A percentile compares a stretch with the other conserved stretches of the same genome.
These are phyloP conservation scores for Aselliscus stoliczkanus DNA, from an alignment of 2,797 vertebrate genomes.

Conservation along the genomic window DNA sequence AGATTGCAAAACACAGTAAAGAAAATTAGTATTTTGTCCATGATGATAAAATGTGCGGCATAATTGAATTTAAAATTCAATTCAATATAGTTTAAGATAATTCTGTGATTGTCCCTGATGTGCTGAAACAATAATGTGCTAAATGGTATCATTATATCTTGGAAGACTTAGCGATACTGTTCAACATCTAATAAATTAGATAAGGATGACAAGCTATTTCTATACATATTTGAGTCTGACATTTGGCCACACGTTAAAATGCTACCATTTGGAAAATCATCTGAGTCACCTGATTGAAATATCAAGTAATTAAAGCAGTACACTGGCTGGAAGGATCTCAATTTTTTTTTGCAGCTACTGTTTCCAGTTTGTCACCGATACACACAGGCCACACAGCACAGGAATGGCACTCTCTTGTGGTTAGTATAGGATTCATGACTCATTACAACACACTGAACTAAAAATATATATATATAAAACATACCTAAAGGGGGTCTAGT, in stretches of 20 bases:
- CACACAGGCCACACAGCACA: background rate
- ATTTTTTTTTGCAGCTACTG: background rate
- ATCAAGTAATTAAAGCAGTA: background rate
- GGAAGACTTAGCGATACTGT: background rate
- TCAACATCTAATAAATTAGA: background rate
- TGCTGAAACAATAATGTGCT: background rate
- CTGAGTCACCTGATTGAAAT: constrained; percentile 2
- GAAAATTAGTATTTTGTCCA: constrained; percentile 33
- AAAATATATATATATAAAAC: background rate
- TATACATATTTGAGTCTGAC: background rate
- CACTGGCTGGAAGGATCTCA: background rate
- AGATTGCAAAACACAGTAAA: constrained; percentile 30
- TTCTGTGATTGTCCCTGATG: background rate
- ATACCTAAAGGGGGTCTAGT: background rate
- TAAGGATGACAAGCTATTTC: background rate
- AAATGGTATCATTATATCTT: constrained; percentile 7
- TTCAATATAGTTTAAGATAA: background rate
- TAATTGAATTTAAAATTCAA: constrained; percentile 44
- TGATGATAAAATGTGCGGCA: constrained; percentile 14
- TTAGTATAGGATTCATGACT: background rate
- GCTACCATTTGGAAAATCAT: background rate
- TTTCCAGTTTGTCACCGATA: background rate
- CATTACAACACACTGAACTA: background rate
- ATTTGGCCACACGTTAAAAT: background rate
- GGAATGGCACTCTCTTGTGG: background rate